Evolutionary conservation across 2,888 invertebrate species (phyloP).

Genomic region (Tortrix viridana): DNA sequence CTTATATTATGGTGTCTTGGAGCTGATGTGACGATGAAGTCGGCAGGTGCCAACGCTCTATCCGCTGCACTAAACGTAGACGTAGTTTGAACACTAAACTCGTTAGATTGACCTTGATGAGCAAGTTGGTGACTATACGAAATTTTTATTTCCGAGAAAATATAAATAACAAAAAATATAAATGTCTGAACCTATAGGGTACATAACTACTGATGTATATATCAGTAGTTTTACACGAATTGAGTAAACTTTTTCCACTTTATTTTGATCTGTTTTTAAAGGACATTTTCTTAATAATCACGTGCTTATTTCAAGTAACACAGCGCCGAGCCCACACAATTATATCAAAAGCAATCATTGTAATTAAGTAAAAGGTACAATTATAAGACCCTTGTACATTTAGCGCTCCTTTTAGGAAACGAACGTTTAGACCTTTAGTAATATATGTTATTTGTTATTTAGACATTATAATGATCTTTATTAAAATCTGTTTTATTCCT

Average conservation of each 20-base stretch:
- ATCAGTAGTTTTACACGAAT: too few species aligned
- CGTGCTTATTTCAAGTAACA: neutral
- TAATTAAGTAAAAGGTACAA: conserved; percentile 31
- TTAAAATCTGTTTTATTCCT: neutral
- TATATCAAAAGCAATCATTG: conserved; percentile 20
- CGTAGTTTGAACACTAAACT: too few species aligned
- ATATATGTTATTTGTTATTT: conserved; percentile 20
- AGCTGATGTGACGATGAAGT: too few species aligned
- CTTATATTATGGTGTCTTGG: too few species aligned
- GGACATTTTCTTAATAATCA: neutral
- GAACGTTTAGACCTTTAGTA: conserved; percentile 22
- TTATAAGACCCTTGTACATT: conserved; percentile 27
- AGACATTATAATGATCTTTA: conserved; percentile 3
- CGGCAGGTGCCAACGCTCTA: too few species aligned
- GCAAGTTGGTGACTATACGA: too few species aligned
- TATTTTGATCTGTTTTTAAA: neutral
- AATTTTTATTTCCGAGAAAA: too few species aligned
- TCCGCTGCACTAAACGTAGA: too few species aligned
- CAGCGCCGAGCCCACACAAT: neutral
- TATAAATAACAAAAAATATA: too few species aligned
- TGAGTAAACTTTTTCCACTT: neutral
- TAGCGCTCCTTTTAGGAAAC: conserved; percentile 19
- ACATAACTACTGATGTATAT: too few species aligned
- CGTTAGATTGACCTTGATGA: too few species aligned
- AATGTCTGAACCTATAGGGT: too few species aligned